Conservation (phyloP, 2,797 vertebrate genomes). For the Vireo griseus region DNA sequence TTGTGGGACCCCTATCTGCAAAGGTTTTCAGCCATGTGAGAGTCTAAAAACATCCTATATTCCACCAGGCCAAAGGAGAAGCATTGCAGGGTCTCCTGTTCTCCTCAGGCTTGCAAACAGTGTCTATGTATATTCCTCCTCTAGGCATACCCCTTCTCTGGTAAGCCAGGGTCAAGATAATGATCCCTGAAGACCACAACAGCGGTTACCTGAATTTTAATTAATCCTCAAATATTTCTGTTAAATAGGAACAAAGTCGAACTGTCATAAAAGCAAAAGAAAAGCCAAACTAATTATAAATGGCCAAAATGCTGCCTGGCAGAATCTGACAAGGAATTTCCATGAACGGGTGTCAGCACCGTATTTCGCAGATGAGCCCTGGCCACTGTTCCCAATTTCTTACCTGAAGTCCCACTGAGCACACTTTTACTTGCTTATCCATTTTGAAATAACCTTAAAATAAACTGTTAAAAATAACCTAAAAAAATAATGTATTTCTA, state of each 20-base stretch:
- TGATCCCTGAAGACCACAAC: background rate
- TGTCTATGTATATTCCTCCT: background rate
- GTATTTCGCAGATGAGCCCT: background rate
- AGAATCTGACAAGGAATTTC: background rate
- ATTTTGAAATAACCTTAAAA: background rate
- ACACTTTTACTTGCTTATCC: background rate
- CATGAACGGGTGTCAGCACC: accelerated
- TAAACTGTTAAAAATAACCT: background rate
- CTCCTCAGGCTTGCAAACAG: background rate
- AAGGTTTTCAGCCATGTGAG: background rate
- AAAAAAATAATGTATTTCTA: background rate
- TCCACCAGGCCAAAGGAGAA: background rate
- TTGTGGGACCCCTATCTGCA: background rate
- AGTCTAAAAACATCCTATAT: background rate
- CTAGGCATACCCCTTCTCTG: background rate
- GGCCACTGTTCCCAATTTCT: background rate
- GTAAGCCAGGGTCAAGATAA: background rate
- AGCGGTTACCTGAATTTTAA: background rate
- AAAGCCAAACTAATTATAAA: background rate
- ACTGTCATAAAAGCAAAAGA: background rate
- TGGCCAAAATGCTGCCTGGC: background rate
- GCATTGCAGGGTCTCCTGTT: background rate
- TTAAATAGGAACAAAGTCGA: background rate
- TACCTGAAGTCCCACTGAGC: background rate
- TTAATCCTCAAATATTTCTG: background rate